phyloP scores from a whole-genome alignment of 1,140 invertebrate species.

The Arctopsyche grandis region DNA sequence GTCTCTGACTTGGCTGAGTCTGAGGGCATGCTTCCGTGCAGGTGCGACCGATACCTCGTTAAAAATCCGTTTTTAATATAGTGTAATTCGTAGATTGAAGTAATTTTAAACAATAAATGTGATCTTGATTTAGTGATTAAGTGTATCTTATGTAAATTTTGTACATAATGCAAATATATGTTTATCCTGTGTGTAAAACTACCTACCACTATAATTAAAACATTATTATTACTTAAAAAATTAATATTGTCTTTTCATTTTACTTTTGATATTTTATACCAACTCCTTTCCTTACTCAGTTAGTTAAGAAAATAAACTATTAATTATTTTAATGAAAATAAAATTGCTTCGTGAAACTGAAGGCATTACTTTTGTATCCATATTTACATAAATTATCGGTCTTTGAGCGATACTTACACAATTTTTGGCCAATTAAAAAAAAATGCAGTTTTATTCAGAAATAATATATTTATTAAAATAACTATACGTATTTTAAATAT shows the following conservation, averaged over 20 bases:
- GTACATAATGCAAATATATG: slow-evolving; percentile 70
- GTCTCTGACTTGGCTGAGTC: background rate
- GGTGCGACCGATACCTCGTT: background rate
- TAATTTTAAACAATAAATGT: slow-evolving; percentile 55
- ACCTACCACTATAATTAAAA: slow-evolving; percentile 70
- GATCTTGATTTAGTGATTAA: slow-evolving; percentile 59
- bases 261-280: background rate
- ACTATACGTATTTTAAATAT: too few relatives aligned
- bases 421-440: too few relatives aligned
- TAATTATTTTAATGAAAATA: too few relatives aligned
- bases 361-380: too few relatives aligned
- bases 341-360: too few relatives aligned
- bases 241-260: slow-evolving; percentile 43
- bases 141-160: slow-evolving; percentile 65
- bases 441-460: too few relatives aligned
- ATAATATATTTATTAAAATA: too few relatives aligned
- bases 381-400: too few relatives aligned
- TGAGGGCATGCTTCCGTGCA: background rate
- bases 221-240: slow-evolving; percentile 63
- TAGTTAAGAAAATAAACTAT: too few relatives aligned
- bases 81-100: background rate
- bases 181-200: slow-evolving; percentile 67
- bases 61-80: slow-evolving; percentile 6
- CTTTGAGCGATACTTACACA: too few relatives aligned
- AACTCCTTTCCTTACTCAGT: background rate